Evolutionary conservation across 2,113 vertebrate species (phyloP), one percentile per base, ranked within the genome.

Genomic region (Pao palembangensis): DNA sequence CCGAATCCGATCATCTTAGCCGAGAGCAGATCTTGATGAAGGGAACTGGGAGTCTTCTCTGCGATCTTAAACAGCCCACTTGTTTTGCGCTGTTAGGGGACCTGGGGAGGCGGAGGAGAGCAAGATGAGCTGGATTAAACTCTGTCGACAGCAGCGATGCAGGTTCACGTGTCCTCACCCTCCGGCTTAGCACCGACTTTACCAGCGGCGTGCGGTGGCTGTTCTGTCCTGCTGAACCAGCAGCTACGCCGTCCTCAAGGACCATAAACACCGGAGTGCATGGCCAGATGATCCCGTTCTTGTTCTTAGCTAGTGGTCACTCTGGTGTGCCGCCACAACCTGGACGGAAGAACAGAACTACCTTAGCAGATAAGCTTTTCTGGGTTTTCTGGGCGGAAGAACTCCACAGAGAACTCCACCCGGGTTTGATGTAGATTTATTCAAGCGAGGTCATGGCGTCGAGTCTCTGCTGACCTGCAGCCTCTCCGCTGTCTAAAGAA

Each of bases 1-100:
- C 96, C 0, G 96, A 93, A 93, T 49, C 96, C 96, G 1, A 99
- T 99, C 95, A 98, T 99, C 86, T 98, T 98, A 81, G 98, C 96
- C 0, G 96, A 70, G 96, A 99, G 75, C 96, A 99, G 87, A 98
- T 97, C 90, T 99, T 98, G 90, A 99, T 99, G 57, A 98, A 98
- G n/a, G 96, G 72, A 99, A 98, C 83, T 94, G 92, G 58, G 96
- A 99, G 4, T 96, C 93, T 82, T 99, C 95, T 0, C 95, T 0
- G 96, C 90, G 71, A 98, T 99, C 82, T 94, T 96, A 38, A n/a
- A 95, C 96, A 21, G 96, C 95, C 57, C n/a, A n/a, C 0, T 95
- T 0, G 96, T 98, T 78, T 99, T 98, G 0, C 96, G 12, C 96
- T 98, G 84, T 95, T 94, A 3, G 96, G 94, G 95, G 94, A 8